Conservation (phyloP, 2,797 vertebrate genomes). For the Ceyx erithaca region DNA sequence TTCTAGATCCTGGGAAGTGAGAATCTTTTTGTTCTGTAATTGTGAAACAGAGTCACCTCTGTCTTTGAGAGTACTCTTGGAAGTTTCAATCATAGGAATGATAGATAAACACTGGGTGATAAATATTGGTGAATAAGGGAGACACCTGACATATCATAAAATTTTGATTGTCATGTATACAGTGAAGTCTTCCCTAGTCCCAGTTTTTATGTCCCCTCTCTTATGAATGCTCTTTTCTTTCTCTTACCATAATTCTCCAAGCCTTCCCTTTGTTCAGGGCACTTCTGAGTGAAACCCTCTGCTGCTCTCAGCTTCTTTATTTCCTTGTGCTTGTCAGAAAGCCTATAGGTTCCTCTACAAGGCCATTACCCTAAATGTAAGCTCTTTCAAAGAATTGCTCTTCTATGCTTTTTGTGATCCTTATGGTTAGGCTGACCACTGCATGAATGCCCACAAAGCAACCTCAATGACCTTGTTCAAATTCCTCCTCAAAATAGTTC, state of each 20-base stretch:
- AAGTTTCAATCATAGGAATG: background rate
- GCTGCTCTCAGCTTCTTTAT: background rate
- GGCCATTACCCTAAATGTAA: background rate
- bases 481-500: background rate
- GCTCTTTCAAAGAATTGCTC: background rate
- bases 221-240: background rate
- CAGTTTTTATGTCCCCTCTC: background rate
- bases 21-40: background rate
- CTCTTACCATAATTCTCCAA: background rate
- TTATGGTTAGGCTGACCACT: background rate
- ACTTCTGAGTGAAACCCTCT: background rate
- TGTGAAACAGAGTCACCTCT: background rate
- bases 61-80: background rate
- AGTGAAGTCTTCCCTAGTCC: background rate
- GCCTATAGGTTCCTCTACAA: background rate
- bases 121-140: background rate
- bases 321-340: background rate
- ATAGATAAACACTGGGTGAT: background rate
- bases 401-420: background rate
- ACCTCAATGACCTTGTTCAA: background rate
- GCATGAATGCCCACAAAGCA: background rate
- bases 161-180: background rate
- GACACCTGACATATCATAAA: too few species aligned
- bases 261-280: background rate
- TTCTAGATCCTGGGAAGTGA: background rate